Percentiles rank a stretch among this genome's conserved stretches.
Conservation (phyloP, 64 coral and sea anemone species). For the Montipora capricornis region DNA sequence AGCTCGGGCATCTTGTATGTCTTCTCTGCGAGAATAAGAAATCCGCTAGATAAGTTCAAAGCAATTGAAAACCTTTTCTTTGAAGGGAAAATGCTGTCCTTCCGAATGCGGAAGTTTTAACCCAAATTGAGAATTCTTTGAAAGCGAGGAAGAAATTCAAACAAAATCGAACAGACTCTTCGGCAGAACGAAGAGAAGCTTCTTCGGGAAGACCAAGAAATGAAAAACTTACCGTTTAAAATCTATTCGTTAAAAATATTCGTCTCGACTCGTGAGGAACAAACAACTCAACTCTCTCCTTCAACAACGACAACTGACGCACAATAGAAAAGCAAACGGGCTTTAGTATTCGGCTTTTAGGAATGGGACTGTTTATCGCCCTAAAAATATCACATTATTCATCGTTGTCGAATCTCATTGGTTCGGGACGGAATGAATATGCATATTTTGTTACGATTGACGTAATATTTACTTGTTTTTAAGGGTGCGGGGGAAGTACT, state of each 20-base stretch:
- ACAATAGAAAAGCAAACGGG: background rate
- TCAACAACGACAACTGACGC: background rate
- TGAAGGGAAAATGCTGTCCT: background rate
- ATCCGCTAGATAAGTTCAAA: background rate
- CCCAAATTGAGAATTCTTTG: background rate
- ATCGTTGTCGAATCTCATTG: background rate
- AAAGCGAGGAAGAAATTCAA: background rate
- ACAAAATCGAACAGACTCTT: background rate
- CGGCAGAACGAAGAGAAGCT: background rate
- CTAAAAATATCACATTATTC: conserved; percentile 3
- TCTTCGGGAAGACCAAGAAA: too few relatives aligned
- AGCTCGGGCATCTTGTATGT: conserved; percentile 8
- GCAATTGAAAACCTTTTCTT: background rate
- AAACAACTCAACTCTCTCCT: too few relatives aligned
- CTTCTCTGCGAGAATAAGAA: background rate
- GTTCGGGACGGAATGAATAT: background rate
- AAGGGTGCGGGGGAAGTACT: conserved; percentile 33
- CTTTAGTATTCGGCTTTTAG: background rate
- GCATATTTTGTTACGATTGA: background rate
- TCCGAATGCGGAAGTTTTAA: conserved; percentile 12
- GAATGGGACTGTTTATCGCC: background rate
- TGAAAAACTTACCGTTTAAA: too few relatives aligned
- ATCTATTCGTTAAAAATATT: too few relatives aligned
- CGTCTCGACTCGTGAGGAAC: too few relatives aligned
- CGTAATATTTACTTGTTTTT: background rate